Evolutionary conservation across 2,797 vertebrate genomes (phyloP).

Genomic region (Sebastiscus albofasciatus): DNA sequence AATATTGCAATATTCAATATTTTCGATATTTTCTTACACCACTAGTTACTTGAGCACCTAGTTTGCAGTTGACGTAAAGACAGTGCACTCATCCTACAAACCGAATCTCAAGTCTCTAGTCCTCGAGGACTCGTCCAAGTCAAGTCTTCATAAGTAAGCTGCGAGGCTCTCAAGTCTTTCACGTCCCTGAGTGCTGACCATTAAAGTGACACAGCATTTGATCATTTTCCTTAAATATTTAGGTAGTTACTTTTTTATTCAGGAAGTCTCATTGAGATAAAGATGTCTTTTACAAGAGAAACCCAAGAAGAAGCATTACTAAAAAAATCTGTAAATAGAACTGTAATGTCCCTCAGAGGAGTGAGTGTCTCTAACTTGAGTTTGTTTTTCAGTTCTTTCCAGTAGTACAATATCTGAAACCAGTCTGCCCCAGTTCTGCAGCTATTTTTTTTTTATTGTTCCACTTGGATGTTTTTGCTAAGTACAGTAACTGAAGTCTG

Average conservation of each 20-base stretch:
- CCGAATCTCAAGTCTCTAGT: background rate
- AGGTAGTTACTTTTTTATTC: background rate
- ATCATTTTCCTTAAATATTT: background rate
- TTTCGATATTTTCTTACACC: no score
- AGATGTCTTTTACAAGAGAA: background rate
- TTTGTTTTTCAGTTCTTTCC: background rate
- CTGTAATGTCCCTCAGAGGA: background rate
- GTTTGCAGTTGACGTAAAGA: background rate
- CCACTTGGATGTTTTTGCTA: background rate
- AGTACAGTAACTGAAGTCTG: background rate
- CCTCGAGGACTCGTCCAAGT: background rate
- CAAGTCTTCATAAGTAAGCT: background rate
- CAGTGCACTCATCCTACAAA: background rate
- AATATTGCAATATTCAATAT: no score
- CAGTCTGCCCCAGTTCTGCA: background rate
- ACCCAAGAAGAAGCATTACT: background rate
- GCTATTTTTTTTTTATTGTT: background rate
- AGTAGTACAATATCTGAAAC: background rate
- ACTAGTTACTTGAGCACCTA: background rate
- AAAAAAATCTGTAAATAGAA: background rate
- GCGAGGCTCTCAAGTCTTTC: background rate
- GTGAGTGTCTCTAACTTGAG: background rate
- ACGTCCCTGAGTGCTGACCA: background rate
- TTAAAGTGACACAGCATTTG: background rate
- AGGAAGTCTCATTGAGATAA: background rate